Base-by-base conservation (phyloP, 2,113 vertebrate genomes). In the Alligator sinensis region DNA sequence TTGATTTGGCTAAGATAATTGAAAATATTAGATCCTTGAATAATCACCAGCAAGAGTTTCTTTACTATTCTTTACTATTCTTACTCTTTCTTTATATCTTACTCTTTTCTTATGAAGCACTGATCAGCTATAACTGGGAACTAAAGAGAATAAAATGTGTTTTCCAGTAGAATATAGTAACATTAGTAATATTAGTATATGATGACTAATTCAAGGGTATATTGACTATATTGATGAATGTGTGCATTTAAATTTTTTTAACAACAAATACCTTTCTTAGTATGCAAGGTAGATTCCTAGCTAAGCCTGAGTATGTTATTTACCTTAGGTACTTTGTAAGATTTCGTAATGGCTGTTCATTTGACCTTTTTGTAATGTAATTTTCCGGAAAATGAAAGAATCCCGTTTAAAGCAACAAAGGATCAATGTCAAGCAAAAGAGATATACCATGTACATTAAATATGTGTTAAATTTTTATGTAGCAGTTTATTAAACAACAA, bases 41-140 rank as follows among this genome's bases (percentile, higher is more conserved):
- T 75, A 75, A 82, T 6, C 3, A 61, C 83, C 6, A 3, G 25
- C 24, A 9, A 68, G 9, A 47, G 88, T 82, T 3, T n/a, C 4
- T 64, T 28, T 21, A 75, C 22, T 0, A 0, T 3, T n/a, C 4
- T 64, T 28, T 21, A 75, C 22, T 0, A 0, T 1, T 9, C 11
- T n/a, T 68, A n/a, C 28, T 30, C 30, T 82, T 58, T 72, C 88
- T 94, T 30, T 27, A 10, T 62, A 4, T 60, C 86, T 17, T 66
- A 21, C 5, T 14, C 0, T 30, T 74, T 13, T 79, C 25, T 81
- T 61, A 47, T 80, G 47, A 84, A 13, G 11, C 5, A 5, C 57
- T 70, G 75, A 84, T 64, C 79, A 14, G 0, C n/a, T 95, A 76
- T 27, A 86, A 87, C 24, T 54, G n/a, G 11, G 27, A 14, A 14